phyloP scores from a whole-genome alignment of 2,113 vertebrate genomes.

The Chloebia gouldiae region DNA sequence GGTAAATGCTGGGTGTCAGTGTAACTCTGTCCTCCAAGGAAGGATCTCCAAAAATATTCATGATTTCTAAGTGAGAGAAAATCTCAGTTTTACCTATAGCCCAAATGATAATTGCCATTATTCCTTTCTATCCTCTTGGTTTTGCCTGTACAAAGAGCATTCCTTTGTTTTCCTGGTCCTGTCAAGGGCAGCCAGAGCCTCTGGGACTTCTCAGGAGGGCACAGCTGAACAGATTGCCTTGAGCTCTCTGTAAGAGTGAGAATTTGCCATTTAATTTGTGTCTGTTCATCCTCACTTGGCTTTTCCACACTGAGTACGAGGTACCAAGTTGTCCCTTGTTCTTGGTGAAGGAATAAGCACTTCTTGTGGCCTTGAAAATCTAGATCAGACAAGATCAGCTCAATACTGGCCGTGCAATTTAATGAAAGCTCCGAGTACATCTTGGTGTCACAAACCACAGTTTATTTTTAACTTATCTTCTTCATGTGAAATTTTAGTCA shows the following conservation, averaged over 20 bases:
- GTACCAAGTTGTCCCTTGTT: background rate
- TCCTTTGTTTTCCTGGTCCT: background rate
- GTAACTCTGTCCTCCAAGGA: background rate
- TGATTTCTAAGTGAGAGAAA: background rate
- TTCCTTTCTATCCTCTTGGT: background rate
- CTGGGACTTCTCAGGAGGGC: background rate
- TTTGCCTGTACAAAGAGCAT: background rate
- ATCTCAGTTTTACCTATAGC: background rate
- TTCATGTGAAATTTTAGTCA: background rate
- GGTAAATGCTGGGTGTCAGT: background rate
- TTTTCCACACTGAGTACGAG: background rate
- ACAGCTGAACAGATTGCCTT: background rate
- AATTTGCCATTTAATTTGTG: background rate
- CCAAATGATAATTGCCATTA: background rate
- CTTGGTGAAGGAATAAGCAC: background rate
- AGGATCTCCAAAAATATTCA: background rate
- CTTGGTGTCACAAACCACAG: background rate
- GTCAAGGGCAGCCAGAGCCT: background rate
- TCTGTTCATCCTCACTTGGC: background rate
- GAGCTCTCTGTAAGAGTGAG: background rate
- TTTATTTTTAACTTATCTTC: background rate
- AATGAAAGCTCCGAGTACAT: background rate
- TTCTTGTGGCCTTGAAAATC: background rate
- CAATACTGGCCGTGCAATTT: background rate
- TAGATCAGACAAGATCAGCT: background rate